These are phyloP conservation scores for Aspidapion aeneum DNA, from an alignment of 2,888 invertebrate genomes.

Conservation along the genomic window DNA sequence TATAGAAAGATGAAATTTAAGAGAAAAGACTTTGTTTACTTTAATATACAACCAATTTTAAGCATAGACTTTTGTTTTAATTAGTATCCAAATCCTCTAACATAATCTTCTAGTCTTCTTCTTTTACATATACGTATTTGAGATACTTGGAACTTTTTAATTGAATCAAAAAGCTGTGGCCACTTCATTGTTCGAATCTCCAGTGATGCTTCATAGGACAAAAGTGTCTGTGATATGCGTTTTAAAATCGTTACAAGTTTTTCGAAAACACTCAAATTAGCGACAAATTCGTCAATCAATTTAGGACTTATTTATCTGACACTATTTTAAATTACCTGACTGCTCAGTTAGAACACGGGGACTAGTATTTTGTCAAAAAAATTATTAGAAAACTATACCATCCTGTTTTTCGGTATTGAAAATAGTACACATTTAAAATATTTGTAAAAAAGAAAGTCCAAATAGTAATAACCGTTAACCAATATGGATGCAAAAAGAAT, in stretches of 20 bases:
- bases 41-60: no score
- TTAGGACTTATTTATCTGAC: constrained; percentile 29
- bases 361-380: constrained; percentile 33
- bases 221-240: constrained; percentile 37
- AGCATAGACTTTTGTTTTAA: no score
- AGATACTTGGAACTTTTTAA: no score
- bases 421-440: constrained; percentile 8
- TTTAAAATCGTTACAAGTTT: constrained; percentile 33
- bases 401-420: constrained; percentile 27
- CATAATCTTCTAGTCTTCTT: no score
- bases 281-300: constrained; percentile 29
- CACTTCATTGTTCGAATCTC: constrained; percentile 35
- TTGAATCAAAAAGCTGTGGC: no score
- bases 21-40: no score
- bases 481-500: no score
- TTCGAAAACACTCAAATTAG: constrained; percentile 30
- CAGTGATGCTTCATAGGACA: constrained; percentile 35
- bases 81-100: no score
- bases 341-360: constrained; percentile 30
- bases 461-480: no score
- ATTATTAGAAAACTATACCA: constrained; percentile 31
- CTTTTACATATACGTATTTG: no score
- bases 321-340: constrained; percentile 31
- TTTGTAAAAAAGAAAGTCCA: not conserved
- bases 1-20: no score